These are phyloP conservation scores for Rhizoglyphus robini DNA, from an alignment of 1,140 invertebrate species.

Conservation along the genomic window DNA sequence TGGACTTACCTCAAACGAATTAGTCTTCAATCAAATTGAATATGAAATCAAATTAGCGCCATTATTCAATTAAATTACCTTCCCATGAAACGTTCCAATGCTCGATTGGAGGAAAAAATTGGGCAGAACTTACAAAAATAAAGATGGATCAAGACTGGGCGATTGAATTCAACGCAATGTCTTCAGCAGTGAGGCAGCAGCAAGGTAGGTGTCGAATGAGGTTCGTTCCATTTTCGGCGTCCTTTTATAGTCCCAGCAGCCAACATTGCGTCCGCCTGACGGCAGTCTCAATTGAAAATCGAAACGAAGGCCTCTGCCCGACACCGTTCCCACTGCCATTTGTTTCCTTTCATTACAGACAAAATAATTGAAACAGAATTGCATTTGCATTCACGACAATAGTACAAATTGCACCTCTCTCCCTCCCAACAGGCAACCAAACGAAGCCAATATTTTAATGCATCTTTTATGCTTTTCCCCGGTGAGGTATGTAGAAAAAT, in stretches of 20 bases:
- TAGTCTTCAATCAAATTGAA: too few relatives aligned
- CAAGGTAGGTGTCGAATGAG: background rate
- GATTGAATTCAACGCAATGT: background rate
- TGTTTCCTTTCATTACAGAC: conserved; percentile 10
- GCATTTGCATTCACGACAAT: background rate
- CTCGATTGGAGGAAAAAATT: too few relatives aligned
- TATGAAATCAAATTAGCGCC: too few relatives aligned
- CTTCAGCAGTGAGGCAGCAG: background rate
- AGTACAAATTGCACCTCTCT: conserved; percentile 5
- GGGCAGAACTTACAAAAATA: too few relatives aligned
- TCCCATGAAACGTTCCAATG: too few relatives aligned
- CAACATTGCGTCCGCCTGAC: background rate
- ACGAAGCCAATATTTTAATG: too few relatives aligned
- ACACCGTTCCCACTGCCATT: background rate
- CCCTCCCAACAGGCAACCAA: too few relatives aligned
- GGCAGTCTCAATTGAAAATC: background rate
- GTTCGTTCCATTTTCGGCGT: background rate
- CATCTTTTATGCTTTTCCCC: too few relatives aligned
- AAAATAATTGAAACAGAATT: conserved; percentile 10
- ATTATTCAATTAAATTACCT: too few relatives aligned
- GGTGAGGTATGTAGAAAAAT: too few relatives aligned
- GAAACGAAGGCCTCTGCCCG: background rate
- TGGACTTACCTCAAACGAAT: too few relatives aligned
- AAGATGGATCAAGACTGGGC: background rate
- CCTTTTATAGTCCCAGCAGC: background rate